Base-by-base conservation (phyloP, 2,888 invertebrate genomes). In the Plutella xylostella region DNA sequence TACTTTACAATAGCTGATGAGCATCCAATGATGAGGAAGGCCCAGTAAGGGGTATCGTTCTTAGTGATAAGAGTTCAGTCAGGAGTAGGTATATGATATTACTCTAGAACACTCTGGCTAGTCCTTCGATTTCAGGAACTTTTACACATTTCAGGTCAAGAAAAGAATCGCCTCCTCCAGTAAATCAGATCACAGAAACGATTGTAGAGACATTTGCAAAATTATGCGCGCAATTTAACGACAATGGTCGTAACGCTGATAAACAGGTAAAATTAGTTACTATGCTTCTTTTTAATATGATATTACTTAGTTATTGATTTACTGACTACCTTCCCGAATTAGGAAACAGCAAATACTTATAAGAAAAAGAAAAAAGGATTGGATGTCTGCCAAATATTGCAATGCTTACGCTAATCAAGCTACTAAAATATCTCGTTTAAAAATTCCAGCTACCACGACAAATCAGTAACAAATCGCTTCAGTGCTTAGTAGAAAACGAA, bases 381-480 rank as follows among this genome's bases (percentile, higher is more conserved):
- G n/a, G n/a, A n/a, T n/a, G n/a, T n/a, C 7, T 37, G 7, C 18
- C 2, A 37, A 18, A 37, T 11, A 18, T 37, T 18, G 9, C 3
- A 12, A 37, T 18, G 20, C 7, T 2, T 33, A 33, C 6, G 33
- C 33, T 33, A 14, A 14, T 9, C 2, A n/a, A n/a, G n/a, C n/a
- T n/a, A n/a, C n/a, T n/a, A n/a, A n/a, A n/a, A 14, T 31, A 15
- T n/a, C 28, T 37, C 7, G 1, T 68, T 25, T 25, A 25, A 33
- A 4, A 11, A 6, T 31, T 65, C 39, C 56, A 78, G 80, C 55
- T 19, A 30, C 21, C 22, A 31, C 25, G 33, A n/a, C n/a, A n/a
- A n/a, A n/a, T n/a, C 22, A n/a, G 82, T 40, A 74, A 82, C 54
- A 80, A 80, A 55, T 82, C 82, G 2, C 53, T 82, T 20, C 79